A percentile compares a stretch with the other conserved stretches of the same genome.
These are phyloP conservation scores for Machaerirhynchus nigripectus DNA, from an alignment of 2,113 vertebrate genomes.

Conservation along the genomic window DNA sequence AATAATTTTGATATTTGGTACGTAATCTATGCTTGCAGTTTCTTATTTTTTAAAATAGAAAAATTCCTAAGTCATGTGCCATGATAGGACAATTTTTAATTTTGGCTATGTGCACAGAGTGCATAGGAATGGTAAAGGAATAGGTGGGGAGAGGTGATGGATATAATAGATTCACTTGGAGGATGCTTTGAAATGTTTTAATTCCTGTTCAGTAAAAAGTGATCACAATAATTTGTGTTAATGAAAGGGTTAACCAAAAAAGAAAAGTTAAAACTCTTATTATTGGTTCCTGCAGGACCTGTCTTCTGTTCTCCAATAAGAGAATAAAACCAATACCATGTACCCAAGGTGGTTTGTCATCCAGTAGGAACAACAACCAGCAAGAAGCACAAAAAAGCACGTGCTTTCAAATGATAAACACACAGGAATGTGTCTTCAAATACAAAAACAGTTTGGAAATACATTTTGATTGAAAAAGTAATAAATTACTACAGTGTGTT, in stretches of 20 bases:
- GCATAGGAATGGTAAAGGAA: not conserved
- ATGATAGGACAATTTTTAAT: not conserved
- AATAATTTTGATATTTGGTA: not conserved
- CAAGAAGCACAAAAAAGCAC: not conserved
- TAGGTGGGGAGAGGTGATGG: not conserved
- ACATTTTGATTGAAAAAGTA: constrained; percentile 16
- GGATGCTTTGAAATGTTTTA: not conserved
- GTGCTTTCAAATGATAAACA: not conserved
- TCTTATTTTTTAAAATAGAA: not conserved
- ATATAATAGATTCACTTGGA: not conserved
- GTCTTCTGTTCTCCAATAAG: not conserved
- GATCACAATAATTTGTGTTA: not conserved
- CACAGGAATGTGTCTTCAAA: not conserved
- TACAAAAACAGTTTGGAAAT: not conserved
- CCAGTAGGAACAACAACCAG: not conserved
- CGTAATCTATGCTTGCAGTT: not conserved
- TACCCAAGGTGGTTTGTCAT: not conserved
- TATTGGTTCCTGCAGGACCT: not conserved
- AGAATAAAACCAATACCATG: not conserved
- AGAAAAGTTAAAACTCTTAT: not conserved
- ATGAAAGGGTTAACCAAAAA: not conserved
- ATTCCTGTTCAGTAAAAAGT: not conserved
- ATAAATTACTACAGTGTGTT: not conserved
- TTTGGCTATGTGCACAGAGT: not conserved
- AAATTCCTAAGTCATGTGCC: not conserved